phyloP scores from a whole-genome alignment of 2,113 vertebrate genomes.

The Cynocephalus volans region DNA sequence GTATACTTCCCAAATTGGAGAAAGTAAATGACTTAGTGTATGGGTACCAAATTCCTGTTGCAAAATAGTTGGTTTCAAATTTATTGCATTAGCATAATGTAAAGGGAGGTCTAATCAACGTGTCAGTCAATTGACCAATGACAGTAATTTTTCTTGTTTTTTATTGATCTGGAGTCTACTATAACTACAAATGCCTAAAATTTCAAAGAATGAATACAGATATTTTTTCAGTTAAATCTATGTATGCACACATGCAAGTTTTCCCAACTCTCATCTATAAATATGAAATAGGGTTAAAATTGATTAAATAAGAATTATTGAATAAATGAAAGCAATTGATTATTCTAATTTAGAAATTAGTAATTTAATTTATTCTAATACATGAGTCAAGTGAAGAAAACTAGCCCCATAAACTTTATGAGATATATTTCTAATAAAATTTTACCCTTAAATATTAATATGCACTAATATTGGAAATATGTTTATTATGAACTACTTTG shows the following conservation, averaged over 20 bases:
- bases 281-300: not conserved
- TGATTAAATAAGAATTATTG: not conserved
- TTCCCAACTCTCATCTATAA: not conserved
- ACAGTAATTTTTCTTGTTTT: not conserved
- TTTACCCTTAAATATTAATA: not conserved
- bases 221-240: not conserved
- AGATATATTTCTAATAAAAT: not conserved
- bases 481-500: not conserved
- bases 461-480: not conserved
- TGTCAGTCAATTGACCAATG: not conserved
- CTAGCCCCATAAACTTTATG: not conserved
- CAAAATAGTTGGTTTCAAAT: not conserved
- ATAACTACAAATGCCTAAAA: not conserved
- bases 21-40: not conserved
- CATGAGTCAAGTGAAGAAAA: not conserved
- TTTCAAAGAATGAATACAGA: not conserved
- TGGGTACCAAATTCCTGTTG: not conserved
- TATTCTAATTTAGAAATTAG: not conserved
- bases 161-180: not conserved
- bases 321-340: not conserved
- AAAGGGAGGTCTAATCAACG: not conserved
- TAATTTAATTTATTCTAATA: not conserved
- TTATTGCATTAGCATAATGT: not conserved
- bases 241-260: not conserved
- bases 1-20: not conserved